Evolutionary conservation across 2,113 vertebrate genomes (phyloP).

Genomic region (Anguilla japonica): DNA sequence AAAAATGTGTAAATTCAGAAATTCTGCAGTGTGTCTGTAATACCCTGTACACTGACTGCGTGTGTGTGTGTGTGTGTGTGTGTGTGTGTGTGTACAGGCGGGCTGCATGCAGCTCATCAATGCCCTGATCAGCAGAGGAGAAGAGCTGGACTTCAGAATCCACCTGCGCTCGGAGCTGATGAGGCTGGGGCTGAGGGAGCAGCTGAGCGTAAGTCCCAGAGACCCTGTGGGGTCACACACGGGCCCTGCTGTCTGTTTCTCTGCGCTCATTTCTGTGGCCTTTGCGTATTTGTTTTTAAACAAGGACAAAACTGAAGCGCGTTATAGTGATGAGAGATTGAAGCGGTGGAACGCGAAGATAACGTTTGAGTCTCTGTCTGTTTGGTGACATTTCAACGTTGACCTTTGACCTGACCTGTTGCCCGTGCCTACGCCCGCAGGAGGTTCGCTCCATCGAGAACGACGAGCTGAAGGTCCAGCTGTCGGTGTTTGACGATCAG

Average conservation of each 20-base stretch:
- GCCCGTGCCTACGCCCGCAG: constrained; percentile 57
- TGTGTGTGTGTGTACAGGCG: constrained; percentile 59
- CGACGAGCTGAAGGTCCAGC: constrained; percentile 84
- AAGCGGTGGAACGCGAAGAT: background rate
- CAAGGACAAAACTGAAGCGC: too few relatives aligned
- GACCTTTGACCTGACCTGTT: constrained; percentile 12
- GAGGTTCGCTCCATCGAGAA: constrained; percentile 81
- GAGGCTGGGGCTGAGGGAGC: constrained; percentile 74
- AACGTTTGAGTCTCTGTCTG: background rate
- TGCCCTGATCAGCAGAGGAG: constrained; percentile 78
- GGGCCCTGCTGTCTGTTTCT: too few relatives aligned
- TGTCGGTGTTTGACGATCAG: constrained; percentile 84
- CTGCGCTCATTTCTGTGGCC: too few relatives aligned
- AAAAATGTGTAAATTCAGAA: too few relatives aligned
- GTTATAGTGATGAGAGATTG: background rate
- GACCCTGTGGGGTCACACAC: background rate
- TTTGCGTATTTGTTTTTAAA: background rate
- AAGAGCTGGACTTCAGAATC: constrained; percentile 87
- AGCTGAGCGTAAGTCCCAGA: constrained; percentile 70
- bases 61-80: constrained; percentile 10
- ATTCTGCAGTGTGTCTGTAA: constrained; percentile 8
- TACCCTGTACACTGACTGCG: background rate
- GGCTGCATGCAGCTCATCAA: constrained; percentile 87
- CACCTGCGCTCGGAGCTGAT: constrained; percentile 86
- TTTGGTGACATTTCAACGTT: background rate